A percentile compares a stretch with the other conserved stretches of the same genome.
phyloP scores from a whole-genome alignment of 2,888 invertebrate genomes.

The Agrochola litura region DNA sequence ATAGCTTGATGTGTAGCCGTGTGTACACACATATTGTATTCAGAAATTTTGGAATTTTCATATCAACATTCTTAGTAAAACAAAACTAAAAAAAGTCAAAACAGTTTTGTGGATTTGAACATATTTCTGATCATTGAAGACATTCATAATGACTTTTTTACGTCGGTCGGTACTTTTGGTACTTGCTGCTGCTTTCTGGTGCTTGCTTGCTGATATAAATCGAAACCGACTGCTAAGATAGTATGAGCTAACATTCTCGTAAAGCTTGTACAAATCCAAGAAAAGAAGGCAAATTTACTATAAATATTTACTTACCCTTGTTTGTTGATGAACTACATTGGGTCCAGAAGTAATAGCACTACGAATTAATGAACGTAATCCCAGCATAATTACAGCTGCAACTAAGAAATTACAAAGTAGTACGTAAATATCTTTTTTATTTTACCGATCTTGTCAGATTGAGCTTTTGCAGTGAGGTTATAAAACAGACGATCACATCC shows the following conservation, averaged over 20 bases:
- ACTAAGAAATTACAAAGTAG: neutral
- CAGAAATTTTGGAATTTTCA: no score
- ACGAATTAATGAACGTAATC: conserved; percentile 72
- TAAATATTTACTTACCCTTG: conserved; percentile 74
- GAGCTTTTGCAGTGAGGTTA: conserved; percentile 6
- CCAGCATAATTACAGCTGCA: conserved; percentile 72
- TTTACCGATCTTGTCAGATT: neutral
- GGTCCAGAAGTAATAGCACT: conserved; percentile 67
- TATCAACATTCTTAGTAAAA: no score
- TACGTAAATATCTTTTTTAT: neutral
- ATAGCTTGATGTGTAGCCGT: no score
- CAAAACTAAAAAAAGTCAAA: no score
- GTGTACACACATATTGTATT: no score
- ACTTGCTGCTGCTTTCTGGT: no score
- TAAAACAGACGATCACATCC: neutral
- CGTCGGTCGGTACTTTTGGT: neutral
- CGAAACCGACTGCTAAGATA: neutral
- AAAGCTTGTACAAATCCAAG: neutral
- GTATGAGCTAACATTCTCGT: neutral
- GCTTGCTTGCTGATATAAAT: no score
- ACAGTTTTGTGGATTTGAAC: no score
- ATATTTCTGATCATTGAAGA: no score
- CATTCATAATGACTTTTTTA: neutral
- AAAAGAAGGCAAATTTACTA: neutral
- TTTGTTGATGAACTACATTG: conserved; percentile 78